A percentile compares a stretch with the other conserved stretches of the same genome.
These are phyloP conservation scores for Tinea pellionella DNA, from an alignment of 2,888 invertebrate species.

Conservation along the genomic window DNA sequence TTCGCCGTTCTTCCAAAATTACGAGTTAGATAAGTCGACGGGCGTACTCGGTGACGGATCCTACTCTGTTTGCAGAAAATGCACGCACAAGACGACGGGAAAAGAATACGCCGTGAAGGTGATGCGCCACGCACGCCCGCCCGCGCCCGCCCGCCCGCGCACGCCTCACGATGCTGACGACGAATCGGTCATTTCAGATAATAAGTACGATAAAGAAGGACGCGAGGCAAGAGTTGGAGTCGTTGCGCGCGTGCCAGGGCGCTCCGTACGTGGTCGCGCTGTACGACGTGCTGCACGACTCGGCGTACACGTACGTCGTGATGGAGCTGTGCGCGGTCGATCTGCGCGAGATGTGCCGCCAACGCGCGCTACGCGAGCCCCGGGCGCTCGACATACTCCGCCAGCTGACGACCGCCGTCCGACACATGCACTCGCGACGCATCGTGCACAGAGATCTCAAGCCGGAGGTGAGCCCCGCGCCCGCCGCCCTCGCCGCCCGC, in stretches of 20 bases:
- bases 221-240: constrained; percentile 73
- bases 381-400: constrained; percentile 83
- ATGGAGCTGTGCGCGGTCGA: constrained; percentile 88
- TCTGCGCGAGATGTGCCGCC: constrained; percentile 71
- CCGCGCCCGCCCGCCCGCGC: neutral
- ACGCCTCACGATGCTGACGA: constrained; percentile 15
- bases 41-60: constrained; percentile 88
- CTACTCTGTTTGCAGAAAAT: constrained; percentile 87
- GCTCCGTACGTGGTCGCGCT: constrained; percentile 89
- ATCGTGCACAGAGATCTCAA: constrained; percentile 95
- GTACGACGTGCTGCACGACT: constrained; percentile 86
- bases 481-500: too few species aligned
- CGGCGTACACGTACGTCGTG: constrained; percentile 89
- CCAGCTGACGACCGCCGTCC: constrained; percentile 85
- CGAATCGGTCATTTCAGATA: constrained; percentile 33
- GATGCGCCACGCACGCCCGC: constrained; percentile 33
- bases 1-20: constrained; percentile 87
- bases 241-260: constrained; percentile 86
- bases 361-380: constrained; percentile 72
- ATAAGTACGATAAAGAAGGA: constrained; percentile 58
- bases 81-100: constrained; percentile 78
- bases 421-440: constrained; percentile 84
- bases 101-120: constrained; percentile 92
- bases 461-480: too few species aligned
- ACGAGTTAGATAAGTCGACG: constrained; percentile 74